These are phyloP conservation scores for Aramus guarauna DNA, from an alignment of 2,113 vertebrate genomes.

Conservation along the genomic window DNA sequence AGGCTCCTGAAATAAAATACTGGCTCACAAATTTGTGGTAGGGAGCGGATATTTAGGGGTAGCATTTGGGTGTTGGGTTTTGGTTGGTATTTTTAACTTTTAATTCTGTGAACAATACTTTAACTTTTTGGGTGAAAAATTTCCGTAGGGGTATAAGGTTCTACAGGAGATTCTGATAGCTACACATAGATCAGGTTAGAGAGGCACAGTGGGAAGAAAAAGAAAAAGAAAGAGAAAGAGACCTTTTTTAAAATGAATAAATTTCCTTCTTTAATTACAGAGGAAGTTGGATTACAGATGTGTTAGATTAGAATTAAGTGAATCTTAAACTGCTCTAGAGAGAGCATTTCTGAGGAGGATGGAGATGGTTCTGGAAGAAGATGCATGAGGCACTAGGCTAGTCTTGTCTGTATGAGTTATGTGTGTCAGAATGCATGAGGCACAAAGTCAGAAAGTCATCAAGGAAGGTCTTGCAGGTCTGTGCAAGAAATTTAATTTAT, in stretches of 20 bases:
- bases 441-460: background rate
- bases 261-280: background rate
- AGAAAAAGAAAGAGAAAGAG: background rate
- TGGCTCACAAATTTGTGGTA: background rate
- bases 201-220: background rate
- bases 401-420: background rate
- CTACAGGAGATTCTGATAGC: background rate
- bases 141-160: background rate
- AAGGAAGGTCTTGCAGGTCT: background rate
- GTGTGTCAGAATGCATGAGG: background rate
- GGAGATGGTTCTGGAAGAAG: background rate
- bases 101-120: background rate
- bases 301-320: background rate
- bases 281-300: background rate
- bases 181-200: background rate
- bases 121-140: background rate
- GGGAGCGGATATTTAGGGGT: background rate
- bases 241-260: rapidly evolving
- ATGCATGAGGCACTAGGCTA: background rate
- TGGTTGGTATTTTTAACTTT: background rate
- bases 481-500: background rate
- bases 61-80: background rate
- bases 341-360: background rate
- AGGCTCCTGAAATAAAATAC: background rate
- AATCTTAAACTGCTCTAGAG: background rate